Percentiles rank a stretch among this genome's conserved stretches.
These are phyloP conservation scores for Anoplolepis gracilipes DNA, from an alignment of 1,140 invertebrate genomes.

Conservation along the genomic window DNA sequence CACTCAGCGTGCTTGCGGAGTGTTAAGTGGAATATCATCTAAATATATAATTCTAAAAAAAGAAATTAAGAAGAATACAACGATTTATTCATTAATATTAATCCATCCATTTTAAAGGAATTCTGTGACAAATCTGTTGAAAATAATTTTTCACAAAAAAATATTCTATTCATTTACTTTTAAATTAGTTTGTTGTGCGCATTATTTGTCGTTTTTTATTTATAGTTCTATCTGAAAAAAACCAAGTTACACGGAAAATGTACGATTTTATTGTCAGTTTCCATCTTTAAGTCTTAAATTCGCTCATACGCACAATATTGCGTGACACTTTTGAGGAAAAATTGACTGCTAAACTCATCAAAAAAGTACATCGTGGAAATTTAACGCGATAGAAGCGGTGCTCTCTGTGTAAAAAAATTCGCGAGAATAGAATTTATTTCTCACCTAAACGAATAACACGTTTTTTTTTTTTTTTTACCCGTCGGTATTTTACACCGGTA, in stretches of 20 bases:
- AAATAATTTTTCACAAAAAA: not conserved
- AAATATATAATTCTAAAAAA: too few relatives aligned
- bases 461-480: not conserved
- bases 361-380: constrained; percentile 22
- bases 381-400: constrained; percentile 4
- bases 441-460: constrained; percentile 34
- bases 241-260: too few relatives aligned
- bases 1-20: not conserved
- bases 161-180: not conserved
- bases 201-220: not conserved
- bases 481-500: not conserved
- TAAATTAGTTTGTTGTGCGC: not conserved
- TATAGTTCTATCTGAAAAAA: not conserved
- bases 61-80: too few relatives aligned
- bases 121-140: not conserved
- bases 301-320: not conserved
- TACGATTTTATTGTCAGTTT: not conserved
- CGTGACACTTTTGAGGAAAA: not conserved
- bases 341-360: not conserved
- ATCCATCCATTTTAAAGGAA: too few relatives aligned
- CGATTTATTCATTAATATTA: too few relatives aligned
- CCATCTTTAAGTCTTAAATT: not conserved
- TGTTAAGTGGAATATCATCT: too few relatives aligned
- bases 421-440: constrained; percentile 37
- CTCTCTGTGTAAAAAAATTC: constrained; percentile 20